Evolutionary conservation across 2,888 invertebrate species (phyloP).

Genomic region (Dryocosmus kuriphilus): DNA sequence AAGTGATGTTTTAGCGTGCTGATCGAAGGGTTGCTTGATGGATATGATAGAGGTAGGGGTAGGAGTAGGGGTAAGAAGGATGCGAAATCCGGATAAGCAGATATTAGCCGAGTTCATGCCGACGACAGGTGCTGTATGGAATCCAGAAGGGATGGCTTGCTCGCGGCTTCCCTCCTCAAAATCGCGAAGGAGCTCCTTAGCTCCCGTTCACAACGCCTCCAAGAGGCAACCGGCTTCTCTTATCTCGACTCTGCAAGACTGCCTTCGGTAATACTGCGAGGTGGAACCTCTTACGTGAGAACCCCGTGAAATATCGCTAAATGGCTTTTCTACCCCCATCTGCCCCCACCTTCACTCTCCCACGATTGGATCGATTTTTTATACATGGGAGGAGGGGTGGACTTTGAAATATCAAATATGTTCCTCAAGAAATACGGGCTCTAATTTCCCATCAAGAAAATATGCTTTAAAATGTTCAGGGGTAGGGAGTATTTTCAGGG

Average conservation of each 20-base stretch:
- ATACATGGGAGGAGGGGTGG: not conserved
- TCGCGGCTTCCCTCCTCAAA: constrained; percentile 64
- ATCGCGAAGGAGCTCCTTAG: constrained; percentile 64
- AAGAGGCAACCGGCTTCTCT: constrained; percentile 68
- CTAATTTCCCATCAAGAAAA: not conserved
- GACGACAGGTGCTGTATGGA: constrained; percentile 56
- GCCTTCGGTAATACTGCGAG: constrained; percentile 73
- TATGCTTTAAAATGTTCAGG: no score
- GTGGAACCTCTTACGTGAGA: constrained; percentile 63
- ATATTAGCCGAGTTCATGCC: constrained; percentile 71
- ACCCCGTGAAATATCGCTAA: constrained; percentile 76
- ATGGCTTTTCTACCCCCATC: constrained; percentile 62
- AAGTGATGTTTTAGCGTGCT: constrained; percentile 29
- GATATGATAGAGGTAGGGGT: constrained; percentile 45
- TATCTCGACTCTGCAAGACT: constrained; percentile 77
- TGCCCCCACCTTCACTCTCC: not conserved
- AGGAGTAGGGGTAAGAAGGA: constrained; percentile 60
- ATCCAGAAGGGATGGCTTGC: constrained; percentile 61
- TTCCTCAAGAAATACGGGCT: not conserved
- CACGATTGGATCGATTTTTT: constrained; percentile 22
- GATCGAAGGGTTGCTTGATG: constrained; percentile 3
- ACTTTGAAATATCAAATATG: constrained; percentile 35
- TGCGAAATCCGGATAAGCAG: constrained; percentile 73
- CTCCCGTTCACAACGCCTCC: constrained; percentile 67
- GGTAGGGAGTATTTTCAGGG: no score